A percentile compares a stretch with the other conserved stretches of the same genome.
Conservation (phyloP, 2,113 vertebrate species). For the Bos indicus region DNA sequence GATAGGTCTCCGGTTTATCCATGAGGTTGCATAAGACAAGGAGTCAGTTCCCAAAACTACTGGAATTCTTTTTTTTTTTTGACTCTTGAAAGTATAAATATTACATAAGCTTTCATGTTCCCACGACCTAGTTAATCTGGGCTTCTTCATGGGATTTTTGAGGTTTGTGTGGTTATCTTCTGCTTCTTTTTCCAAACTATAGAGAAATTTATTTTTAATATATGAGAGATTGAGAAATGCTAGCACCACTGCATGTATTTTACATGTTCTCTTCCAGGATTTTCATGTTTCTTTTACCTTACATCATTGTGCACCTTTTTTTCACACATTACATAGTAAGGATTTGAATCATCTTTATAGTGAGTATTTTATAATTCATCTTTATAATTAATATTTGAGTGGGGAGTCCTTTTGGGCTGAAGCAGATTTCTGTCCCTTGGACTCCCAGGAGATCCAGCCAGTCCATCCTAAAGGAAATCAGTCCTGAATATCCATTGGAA, state of each 20-base stretch:
- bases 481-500: background rate
- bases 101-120: too few relatives aligned
- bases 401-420: background rate
- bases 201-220: background rate
- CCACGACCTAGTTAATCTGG: background rate
- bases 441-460: background rate
- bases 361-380: background rate
- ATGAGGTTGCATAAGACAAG: accelerated
- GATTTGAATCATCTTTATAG: background rate
- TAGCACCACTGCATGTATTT: background rate
- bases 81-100: background rate
- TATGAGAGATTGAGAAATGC: background rate
- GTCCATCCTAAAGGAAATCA: background rate
- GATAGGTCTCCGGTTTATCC: background rate
- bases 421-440: background rate
- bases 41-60: accelerated
- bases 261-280: background rate
- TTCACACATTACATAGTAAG: background rate
- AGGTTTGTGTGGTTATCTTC: background rate
- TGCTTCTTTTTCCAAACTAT: background rate
- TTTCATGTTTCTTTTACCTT: background rate
- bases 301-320: background rate
- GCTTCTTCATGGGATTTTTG: background rate
- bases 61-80: background rate
- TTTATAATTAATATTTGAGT: background rate